A percentile compares a stretch with the other conserved stretches of the same genome.
Conservation (phyloP, 2,113 vertebrate species). For the Alethe castanea region DNA sequence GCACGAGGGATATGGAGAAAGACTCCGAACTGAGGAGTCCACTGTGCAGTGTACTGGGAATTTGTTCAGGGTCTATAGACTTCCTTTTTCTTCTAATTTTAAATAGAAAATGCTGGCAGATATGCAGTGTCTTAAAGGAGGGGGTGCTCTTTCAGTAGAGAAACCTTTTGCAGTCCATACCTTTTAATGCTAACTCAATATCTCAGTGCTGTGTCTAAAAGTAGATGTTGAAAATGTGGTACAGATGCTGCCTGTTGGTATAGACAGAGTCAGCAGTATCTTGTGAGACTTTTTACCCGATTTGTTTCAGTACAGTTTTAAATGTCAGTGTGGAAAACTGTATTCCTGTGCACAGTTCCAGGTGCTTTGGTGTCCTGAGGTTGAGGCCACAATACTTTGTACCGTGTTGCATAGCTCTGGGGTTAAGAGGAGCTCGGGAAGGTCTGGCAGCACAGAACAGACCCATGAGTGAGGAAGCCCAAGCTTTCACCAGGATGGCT, state of each 20-base stretch:
- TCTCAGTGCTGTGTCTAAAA: not conserved
- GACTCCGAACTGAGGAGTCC: not conserved
- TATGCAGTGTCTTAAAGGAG: not conserved
- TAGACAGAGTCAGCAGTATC: not conserved
- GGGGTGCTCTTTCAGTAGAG: not conserved
- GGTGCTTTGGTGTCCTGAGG: not conserved
- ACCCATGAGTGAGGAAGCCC: accelerated
- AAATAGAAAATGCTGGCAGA: not conserved
- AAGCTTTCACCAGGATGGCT: not conserved
- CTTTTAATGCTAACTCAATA: not conserved
- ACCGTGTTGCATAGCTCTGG: accelerated
- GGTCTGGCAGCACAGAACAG: not conserved
- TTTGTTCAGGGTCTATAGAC: not conserved
- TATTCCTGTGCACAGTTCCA: not conserved
- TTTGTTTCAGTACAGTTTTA: not conserved
- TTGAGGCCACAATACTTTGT: not conserved
- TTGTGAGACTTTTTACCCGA: not conserved
- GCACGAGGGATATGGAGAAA: not conserved
- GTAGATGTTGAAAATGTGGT: not conserved
- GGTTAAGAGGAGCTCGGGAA: not conserved
- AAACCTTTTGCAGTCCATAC: not conserved
- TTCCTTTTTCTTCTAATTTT: not conserved
- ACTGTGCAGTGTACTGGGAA: not conserved
- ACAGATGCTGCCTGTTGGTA: not conserved
- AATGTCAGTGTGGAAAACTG: not conserved